Evolutionary conservation across 37 sponge, comb jelly and placozoan species (phyloP).

Genomic region (Bolinopsis microptera): DNA sequence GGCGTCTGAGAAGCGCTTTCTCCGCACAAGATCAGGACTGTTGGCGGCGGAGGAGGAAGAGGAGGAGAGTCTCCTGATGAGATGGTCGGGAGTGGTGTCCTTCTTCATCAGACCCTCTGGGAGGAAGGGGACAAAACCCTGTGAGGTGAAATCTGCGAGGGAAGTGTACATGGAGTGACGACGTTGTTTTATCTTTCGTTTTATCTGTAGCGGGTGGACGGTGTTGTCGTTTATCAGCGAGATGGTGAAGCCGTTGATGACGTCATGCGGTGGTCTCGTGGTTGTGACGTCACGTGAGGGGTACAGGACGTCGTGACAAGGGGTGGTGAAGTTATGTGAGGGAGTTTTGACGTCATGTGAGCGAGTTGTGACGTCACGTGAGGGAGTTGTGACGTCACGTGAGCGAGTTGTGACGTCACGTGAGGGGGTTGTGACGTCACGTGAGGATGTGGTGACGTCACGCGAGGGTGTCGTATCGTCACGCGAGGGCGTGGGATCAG

Average conservation of each 20-base stretch:
- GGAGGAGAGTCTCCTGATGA: neutral
- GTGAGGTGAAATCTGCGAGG: neutral
- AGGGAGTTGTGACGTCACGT: neutral
- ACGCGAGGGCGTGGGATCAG: neutral
- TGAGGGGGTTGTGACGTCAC: neutral
- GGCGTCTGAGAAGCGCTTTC: neutral
- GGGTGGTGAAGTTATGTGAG: neutral
- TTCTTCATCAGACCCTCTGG: conserved; percentile 21
- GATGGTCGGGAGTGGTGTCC: neutral
- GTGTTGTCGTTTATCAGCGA: neutral
- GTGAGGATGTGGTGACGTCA: neutral
- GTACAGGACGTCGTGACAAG: neutral
- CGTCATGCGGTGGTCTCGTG: neutral
- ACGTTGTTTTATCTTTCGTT: neutral
- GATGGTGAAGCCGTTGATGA: neutral
- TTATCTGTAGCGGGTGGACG: conserved; percentile 34
- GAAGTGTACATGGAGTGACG: neutral
- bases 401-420: neutral
- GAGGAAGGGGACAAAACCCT: conserved; percentile 21
- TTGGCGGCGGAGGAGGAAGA: neutral
- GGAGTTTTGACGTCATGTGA: neutral
- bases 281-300: conserved; percentile 3
- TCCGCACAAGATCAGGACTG: neutral
- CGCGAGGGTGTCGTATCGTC: neutral
- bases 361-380: neutral